These are phyloP conservation scores for Peromyscus nudipes DNA, from an alignment of 2,797 vertebrate genomes.

Conservation along the genomic window DNA sequence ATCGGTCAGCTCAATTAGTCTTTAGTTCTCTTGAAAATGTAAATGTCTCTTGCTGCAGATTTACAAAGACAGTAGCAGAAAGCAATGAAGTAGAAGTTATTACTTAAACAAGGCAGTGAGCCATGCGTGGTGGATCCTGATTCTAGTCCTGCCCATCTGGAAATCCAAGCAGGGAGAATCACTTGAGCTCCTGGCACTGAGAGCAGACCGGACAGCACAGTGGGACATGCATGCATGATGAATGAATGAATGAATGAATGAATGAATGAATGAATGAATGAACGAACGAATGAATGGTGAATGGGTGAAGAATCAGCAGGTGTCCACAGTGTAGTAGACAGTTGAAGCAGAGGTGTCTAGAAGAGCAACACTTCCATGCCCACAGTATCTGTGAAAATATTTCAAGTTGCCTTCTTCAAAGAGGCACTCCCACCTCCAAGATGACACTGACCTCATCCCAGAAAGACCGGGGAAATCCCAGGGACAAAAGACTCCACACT, in stretches of 20 bases:
- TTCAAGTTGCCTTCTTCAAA: background rate
- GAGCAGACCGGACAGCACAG: background rate
- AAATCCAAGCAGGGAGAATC: background rate
- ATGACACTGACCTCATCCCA: background rate
- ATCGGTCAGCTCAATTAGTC: background rate
- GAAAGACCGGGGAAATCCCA: background rate
- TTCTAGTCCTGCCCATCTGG: background rate
- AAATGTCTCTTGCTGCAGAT: background rate
- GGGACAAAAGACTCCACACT: background rate
- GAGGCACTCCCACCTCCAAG: background rate
- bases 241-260: background rate
- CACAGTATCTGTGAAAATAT: background rate
- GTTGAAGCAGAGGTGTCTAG: background rate
- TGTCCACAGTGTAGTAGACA: rapidly evolving
- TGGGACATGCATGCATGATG: background rate
- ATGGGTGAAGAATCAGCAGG: background rate
- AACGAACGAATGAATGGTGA: background rate
- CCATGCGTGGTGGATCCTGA: background rate
- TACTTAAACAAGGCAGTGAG: background rate
- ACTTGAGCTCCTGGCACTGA: background rate
- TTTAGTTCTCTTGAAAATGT: constrained; percentile 29
- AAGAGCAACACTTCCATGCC: background rate
- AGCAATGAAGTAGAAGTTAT: background rate
- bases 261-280: background rate
- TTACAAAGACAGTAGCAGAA: background rate